Evolutionary conservation across 2,888 invertebrate species (phyloP).

Genomic region (Ophioninae sp.): DNA sequence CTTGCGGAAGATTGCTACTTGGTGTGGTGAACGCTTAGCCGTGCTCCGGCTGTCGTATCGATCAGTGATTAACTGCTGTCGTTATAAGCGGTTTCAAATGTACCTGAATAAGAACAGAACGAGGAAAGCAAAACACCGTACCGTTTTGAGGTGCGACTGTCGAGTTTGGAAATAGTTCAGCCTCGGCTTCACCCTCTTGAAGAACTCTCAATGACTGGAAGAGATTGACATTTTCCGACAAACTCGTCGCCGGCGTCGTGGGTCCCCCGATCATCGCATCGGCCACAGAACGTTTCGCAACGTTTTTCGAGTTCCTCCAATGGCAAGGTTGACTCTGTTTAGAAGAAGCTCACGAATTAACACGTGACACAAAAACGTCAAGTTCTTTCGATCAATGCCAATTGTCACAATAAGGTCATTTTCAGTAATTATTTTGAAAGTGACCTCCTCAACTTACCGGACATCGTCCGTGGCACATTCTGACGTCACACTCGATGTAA

Average conservation of each 20-base stretch:
- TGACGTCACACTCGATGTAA: slow-evolving; percentile 96
- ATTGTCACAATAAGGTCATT: too few relatives aligned
- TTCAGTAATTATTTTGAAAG: neutral
- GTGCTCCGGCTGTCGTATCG: too few relatives aligned
- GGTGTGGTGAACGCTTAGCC: too few relatives aligned
- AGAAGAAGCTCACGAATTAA: neutral
- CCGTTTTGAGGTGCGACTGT: slow-evolving; percentile 75
- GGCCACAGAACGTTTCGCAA: slow-evolving; percentile 87
- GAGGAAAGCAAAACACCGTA: slow-evolving; percentile 60
- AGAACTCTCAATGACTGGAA: slow-evolving; percentile 94
- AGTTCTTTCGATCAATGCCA: too few relatives aligned
- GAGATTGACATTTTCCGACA: slow-evolving; percentile 94
- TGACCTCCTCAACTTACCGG: slow-evolving; percentile 86
- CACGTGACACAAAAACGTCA: too few relatives aligned
- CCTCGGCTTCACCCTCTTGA: slow-evolving; percentile 91
- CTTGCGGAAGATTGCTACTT: too few relatives aligned
- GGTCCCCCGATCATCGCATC: slow-evolving; percentile 80
- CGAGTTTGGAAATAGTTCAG: slow-evolving; percentile 81
- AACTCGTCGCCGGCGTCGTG: slow-evolving; percentile 79
- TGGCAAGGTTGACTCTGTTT: slow-evolving; percentile 94
- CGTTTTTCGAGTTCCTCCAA: slow-evolving; percentile 94
- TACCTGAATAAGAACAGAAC: neutral
- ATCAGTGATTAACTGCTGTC: too few relatives aligned
- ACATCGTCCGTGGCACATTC: slow-evolving; percentile 97
- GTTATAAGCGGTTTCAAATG: too few relatives aligned